Evolutionary conservation across 2,113 vertebrate species (phyloP), one percentile per base, ranked within the genome.

Genomic region (Petrocephalus microphthalmus): DNA sequence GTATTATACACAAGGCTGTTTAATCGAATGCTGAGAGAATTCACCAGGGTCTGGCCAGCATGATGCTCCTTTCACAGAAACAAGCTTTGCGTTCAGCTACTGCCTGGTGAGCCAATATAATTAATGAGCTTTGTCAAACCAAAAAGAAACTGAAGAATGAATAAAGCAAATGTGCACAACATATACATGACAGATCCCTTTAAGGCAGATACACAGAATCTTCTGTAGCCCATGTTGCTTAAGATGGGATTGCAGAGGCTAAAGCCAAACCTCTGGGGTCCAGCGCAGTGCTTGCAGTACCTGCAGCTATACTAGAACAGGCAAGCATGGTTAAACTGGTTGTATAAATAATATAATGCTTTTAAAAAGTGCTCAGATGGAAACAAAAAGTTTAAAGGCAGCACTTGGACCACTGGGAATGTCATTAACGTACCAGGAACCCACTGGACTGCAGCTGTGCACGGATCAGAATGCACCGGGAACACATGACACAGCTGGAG

Each of bases 41-140:
- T 85, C n/a, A 85, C 45, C 81, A 37, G 60, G 8, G 84, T 85
- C 84, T 54, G 52, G 45, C 67, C 85, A 87, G 85, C 64, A 88
- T 22, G 42, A 89, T 78, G 88, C 51, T 89, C 67, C 88, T 87
- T 87, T 89, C 88, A 89, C 64, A 89, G 49, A 87, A 86, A 89
- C 84, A 89, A 89, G 60, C 42, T 86, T 78, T 81, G 67, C 64
- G 54, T 33, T 56, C 64, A 53, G 52, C 47, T 54, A 20, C 52
- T 45, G 84, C 84, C 85, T 45, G n/a, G 67, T n/a, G 51, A 53
- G 22, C 85, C 52, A 29, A n/a, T 54, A 86, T 22, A 42, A n/a
- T 78, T 22, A 60, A 67, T 17, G 13, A 78, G 19, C 19, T 45
- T 81, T 87, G 25, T 49, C 37, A 49, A 87, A 53, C 49, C 64